Conservation (phyloP, 2,888 invertebrate genomes). For the Drosophila colorata region DNA sequence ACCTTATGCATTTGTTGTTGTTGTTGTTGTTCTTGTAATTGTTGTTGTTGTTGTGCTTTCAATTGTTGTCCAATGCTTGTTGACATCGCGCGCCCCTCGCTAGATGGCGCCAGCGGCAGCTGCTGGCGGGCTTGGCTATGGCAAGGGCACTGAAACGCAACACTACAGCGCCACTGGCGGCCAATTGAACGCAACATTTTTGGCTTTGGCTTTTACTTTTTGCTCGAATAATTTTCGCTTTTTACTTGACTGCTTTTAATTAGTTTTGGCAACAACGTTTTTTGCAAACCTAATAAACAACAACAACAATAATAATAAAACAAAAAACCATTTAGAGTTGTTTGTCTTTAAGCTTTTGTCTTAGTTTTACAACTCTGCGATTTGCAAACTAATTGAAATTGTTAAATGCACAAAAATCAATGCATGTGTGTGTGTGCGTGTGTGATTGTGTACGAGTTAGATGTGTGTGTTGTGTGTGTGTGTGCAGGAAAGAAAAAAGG, state of each 20-base stretch:
- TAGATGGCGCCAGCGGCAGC: slow-evolving; percentile 56
- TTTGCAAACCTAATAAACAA: slow-evolving; percentile 82
- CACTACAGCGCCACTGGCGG: slow-evolving; percentile 77
- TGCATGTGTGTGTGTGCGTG: slow-evolving; percentile 12
- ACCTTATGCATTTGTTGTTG: slow-evolving; percentile 82
- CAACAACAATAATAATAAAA: slow-evolving; percentile 78
- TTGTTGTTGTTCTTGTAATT: slow-evolving; percentile 49
- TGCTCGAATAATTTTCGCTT: slow-evolving; percentile 4
- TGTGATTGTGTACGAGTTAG: slow-evolving; percentile 8
- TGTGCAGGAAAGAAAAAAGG: slow-evolving; percentile 18
- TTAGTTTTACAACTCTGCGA: slow-evolving; percentile 13
- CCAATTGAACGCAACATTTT: slow-evolving; percentile 84
- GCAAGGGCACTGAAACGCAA: slow-evolving; percentile 72
- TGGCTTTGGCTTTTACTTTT: slow-evolving; percentile 38
- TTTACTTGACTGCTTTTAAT: slow-evolving; percentile 30
- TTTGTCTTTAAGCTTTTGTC: slow-evolving; percentile 27
- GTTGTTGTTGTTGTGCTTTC: slow-evolving; percentile 56
- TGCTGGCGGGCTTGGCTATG: slow-evolving; percentile 44
- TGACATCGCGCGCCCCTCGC: slow-evolving; percentile 51
- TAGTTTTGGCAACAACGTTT: slow-evolving; percentile 43
- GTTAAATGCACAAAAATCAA: slow-evolving; percentile 49
- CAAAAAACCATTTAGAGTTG: slow-evolving; percentile 82
- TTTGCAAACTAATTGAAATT: slow-evolving; percentile 49
- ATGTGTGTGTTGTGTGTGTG: slow-evolving; percentile 32
- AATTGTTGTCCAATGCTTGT: slow-evolving; percentile 69